These are phyloP conservation scores for Chaenocephalus aceratus DNA, from an alignment of 2,113 vertebrate species.

Conservation along the genomic window DNA sequence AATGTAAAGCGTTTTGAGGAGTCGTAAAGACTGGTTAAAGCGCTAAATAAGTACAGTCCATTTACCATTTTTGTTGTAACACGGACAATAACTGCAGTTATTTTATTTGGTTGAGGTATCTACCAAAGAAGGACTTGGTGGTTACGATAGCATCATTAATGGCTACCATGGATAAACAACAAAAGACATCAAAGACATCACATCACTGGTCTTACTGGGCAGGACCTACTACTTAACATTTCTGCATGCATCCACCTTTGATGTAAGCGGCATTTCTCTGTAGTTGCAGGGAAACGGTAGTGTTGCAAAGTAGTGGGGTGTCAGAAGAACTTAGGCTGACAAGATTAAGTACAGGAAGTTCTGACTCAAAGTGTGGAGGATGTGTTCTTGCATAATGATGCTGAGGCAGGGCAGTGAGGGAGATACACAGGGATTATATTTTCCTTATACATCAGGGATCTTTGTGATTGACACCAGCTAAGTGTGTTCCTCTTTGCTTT, in stretches of 20 bases:
- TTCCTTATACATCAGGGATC: constrained; percentile 55
- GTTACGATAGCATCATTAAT: not conserved
- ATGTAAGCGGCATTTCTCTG: constrained; percentile 34
- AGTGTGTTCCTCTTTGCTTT: constrained; percentile 49
- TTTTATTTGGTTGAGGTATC: no score
- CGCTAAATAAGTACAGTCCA: no score
- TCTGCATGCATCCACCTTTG: constrained; percentile 22
- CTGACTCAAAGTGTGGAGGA: constrained; percentile 43
- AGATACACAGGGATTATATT: constrained; percentile 42
- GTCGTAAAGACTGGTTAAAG: no score
- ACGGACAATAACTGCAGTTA: no score
- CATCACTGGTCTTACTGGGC: not conserved
- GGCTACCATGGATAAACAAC: no score
- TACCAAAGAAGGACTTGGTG: no score
- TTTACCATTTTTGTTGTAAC: no score
- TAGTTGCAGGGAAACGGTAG: constrained; percentile 23
- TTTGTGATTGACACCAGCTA: constrained; percentile 63
- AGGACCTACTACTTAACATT: constrained; percentile 1
- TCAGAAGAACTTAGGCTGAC: constrained; percentile 48
- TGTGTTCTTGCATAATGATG: constrained; percentile 59
- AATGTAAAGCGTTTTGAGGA: no score
- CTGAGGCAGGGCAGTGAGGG: constrained; percentile 14
- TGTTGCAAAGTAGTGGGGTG: constrained; percentile 30
- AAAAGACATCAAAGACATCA: not conserved
- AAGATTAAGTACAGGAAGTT: constrained; percentile 43